Conservation (phyloP, 1,140 invertebrate genomes). For the Dendroctonus valens region DNA sequence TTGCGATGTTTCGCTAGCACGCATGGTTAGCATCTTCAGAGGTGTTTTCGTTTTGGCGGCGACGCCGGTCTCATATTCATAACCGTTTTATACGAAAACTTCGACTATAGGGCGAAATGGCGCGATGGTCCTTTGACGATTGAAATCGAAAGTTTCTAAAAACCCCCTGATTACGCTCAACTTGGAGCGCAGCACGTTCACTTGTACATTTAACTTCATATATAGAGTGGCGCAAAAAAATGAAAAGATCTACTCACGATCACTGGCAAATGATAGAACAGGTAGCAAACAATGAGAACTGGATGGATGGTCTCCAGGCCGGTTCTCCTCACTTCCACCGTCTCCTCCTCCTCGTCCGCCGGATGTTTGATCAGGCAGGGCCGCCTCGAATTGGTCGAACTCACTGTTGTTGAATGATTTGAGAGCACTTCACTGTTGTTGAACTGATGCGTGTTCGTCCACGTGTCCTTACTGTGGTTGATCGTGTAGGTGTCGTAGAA, state of each 20-base stretch:
- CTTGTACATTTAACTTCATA: no score
- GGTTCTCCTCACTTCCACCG: slow-evolving; percentile 44
- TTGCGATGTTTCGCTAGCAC: no score
- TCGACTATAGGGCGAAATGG: no score
- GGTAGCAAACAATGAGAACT: slow-evolving; percentile 54
- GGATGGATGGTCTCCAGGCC: slow-evolving; percentile 54
- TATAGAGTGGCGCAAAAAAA: neutral
- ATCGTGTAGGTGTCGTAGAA: slow-evolving; percentile 48
- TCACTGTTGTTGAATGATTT: slow-evolving; percentile 49
- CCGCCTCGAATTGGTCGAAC: slow-evolving; percentile 52
- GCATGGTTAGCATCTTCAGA: no score
- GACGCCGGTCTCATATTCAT: no score
- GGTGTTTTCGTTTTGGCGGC: no score
- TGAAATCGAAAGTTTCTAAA: no score
- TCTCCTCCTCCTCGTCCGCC: slow-evolving; percentile 31
- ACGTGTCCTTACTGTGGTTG: slow-evolving; percentile 30
- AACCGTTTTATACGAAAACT: no score
- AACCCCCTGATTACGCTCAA: no score
- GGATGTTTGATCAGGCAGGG: slow-evolving; percentile 43
- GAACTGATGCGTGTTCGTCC: slow-evolving; percentile 9
- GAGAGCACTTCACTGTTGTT: slow-evolving; percentile 30
- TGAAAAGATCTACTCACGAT: slow-evolving; percentile 53
- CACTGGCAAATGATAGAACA: slow-evolving; percentile 58
- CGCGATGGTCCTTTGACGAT: no score
- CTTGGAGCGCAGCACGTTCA: no score